These are phyloP conservation scores for Scolanthus callimorphus DNA, from an alignment of 92 coral and sea anemone species.

Conservation along the genomic window DNA sequence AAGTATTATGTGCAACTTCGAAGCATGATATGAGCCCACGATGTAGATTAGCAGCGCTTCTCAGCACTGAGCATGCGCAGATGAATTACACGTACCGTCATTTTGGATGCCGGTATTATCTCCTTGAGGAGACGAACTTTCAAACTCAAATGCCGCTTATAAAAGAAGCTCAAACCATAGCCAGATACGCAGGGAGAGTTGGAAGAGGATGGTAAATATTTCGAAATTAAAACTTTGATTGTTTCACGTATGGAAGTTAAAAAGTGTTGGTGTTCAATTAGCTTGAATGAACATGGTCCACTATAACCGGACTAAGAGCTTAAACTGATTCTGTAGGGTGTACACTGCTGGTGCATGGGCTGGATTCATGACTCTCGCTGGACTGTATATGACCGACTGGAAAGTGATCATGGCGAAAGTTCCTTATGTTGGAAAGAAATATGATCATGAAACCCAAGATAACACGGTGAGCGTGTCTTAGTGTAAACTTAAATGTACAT, in stretches of 20 bases:
- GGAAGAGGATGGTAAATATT: constrained; percentile 40
- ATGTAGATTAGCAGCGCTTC: not conserved
- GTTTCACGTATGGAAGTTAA: too few relatives aligned
- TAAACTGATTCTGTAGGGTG: too few relatives aligned
- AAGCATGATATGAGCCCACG: too few relatives aligned
- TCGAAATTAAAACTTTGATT: not conserved
- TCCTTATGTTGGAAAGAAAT: constrained; percentile 84
- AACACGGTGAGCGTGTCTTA: constrained; percentile 13
- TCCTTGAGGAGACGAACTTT: not conserved
- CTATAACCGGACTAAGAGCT: too few relatives aligned
- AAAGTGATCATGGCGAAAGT: constrained; percentile 76
- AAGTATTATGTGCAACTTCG: too few relatives aligned
- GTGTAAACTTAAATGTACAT: too few relatives aligned
- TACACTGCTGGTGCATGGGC: constrained; percentile 94
- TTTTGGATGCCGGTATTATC: constrained; percentile 4
- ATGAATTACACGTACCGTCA: constrained; percentile 12
- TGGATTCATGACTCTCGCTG: constrained; percentile 44
- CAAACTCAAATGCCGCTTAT: constrained; percentile 24
- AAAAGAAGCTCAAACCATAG: constrained; percentile 26
- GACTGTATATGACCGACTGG: constrained; percentile 89
- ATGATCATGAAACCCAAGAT: constrained; percentile 91
- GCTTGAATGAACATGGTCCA: too few relatives aligned
- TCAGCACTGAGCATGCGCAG: constrained; percentile 23
- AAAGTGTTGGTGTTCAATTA: too few relatives aligned
- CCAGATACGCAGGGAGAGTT: constrained; percentile 37